Conservation (phyloP, 2,113 vertebrate genomes). For the Cyprinodon brontotheroides region DNA sequence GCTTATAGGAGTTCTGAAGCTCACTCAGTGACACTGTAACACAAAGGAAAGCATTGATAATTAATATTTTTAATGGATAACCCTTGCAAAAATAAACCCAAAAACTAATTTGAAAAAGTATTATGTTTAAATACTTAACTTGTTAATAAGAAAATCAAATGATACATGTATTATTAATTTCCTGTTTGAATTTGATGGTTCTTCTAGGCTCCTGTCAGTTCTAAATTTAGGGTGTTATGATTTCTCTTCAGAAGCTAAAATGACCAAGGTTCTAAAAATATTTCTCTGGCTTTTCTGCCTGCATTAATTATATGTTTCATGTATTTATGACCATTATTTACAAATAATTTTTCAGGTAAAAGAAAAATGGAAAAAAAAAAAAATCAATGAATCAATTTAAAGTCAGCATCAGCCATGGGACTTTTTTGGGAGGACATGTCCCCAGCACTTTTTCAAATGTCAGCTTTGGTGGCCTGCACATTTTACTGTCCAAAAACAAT, state of each 20-base stretch:
- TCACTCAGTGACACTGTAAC: not conserved
- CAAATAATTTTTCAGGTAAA: not conserved
- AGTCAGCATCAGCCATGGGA: not conserved
- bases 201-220: no score
- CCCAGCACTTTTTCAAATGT: no score
- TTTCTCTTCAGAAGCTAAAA: no score
- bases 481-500: no score
- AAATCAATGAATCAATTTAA: not conserved
- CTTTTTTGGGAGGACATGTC: no score
- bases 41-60: conserved; percentile 4
- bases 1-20: conserved; percentile 34
- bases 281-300: no score
- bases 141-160: not conserved
- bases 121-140: not conserved
- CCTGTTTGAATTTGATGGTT: no score
- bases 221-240: no score
- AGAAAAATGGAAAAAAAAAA: not conserved
- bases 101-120: not conserved
- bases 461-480: no score
- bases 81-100: not conserved
- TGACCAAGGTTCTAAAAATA: not conserved
- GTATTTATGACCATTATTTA: not conserved
- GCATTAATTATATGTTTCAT: not conserved
- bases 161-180: not conserved
- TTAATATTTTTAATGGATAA: not conserved